Evolutionary conservation across 2,888 invertebrate genomes (phyloP).

Genomic region (Apamea sordens): DNA sequence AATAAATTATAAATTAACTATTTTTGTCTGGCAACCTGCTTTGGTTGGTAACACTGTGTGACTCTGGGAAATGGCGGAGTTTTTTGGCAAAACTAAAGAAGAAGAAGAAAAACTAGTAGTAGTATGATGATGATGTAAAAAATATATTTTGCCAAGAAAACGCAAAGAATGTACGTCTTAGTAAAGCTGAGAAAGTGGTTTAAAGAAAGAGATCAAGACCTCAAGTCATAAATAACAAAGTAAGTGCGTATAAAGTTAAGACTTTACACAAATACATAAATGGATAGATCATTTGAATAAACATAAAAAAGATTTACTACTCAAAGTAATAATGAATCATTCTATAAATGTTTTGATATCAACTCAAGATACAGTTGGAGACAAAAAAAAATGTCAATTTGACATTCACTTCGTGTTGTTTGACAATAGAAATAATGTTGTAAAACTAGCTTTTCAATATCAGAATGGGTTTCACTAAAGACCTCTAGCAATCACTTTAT

Average conservation of each 20-base stretch:
- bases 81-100: neutral
- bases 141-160: neutral
- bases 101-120: no score
- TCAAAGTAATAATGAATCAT: slow-evolving; percentile 17
- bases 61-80: neutral
- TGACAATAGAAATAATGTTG: slow-evolving; percentile 1
- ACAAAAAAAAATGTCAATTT: slow-evolving; percentile 12
- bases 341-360: neutral
- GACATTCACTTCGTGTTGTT: slow-evolving; percentile 1
- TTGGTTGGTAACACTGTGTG: slow-evolving; percentile 3
- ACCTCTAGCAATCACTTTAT: neutral
- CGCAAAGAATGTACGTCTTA: rapidly evolving
- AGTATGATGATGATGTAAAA: neutral
- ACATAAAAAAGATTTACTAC: slow-evolving; percentile 20
- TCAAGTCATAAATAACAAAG: slow-evolving; percentile 22
- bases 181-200: neutral
- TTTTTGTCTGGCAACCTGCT: slow-evolving; percentile 24
- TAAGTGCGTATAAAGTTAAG: slow-evolving; percentile 14
- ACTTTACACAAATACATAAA: slow-evolving; percentile 17
- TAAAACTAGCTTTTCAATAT: neutral
- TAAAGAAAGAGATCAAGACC: neutral
- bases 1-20: slow-evolving; percentile 65
- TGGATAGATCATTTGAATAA: slow-evolving; percentile 30
- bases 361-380: neutral
- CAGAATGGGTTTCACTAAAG: neutral